A percentile compares a stretch with the other conserved stretches of the same genome.
These are phyloP conservation scores for Celastrina argiolus DNA, from an alignment of 2,888 invertebrate genomes.

Conservation along the genomic window DNA sequence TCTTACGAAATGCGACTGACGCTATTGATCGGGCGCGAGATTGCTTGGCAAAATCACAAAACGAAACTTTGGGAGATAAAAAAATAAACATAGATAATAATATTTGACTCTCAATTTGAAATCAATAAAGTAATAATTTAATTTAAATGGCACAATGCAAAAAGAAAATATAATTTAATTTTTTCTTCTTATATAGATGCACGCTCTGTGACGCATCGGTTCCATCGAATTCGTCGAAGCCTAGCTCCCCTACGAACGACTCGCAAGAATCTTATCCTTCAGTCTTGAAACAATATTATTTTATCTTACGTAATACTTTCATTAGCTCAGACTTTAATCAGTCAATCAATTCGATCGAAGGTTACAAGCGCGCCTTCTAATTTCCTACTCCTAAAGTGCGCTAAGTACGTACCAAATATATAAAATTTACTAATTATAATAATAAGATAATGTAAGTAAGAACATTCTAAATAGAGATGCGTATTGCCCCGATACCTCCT, in stretches of 20 bases:
- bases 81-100: conserved; percentile 17
- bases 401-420: conserved; percentile 16
- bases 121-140: conserved; percentile 21
- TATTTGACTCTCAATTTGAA: conserved; percentile 17
- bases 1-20: conserved; percentile 11
- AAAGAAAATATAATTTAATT: conserved; percentile 14
- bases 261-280: conserved; percentile 19
- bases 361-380: conserved; percentile 16
- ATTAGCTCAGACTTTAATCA: conserved; percentile 16
- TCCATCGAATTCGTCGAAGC: conserved; percentile 15
- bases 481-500: conserved; percentile 10
- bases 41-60: conserved; percentile 22
- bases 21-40: conserved; percentile 5
- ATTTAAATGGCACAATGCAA: conserved; percentile 23
- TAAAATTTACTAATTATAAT: conserved; percentile 15
- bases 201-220: not conserved
- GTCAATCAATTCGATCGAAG: conserved; percentile 10
- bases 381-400: conserved; percentile 7
- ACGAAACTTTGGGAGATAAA: conserved; percentile 4
- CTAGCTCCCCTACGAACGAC: not conserved
- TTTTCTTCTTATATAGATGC: conserved; percentile 14
- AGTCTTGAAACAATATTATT: conserved; percentile 21
- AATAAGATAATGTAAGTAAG: conserved; percentile 9
- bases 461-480: conserved; percentile 20
- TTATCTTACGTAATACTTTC: conserved; percentile 14